phyloP scores from a whole-genome alignment of 2,888 invertebrate species.

The Caenorhabditis plicata region DNA sequence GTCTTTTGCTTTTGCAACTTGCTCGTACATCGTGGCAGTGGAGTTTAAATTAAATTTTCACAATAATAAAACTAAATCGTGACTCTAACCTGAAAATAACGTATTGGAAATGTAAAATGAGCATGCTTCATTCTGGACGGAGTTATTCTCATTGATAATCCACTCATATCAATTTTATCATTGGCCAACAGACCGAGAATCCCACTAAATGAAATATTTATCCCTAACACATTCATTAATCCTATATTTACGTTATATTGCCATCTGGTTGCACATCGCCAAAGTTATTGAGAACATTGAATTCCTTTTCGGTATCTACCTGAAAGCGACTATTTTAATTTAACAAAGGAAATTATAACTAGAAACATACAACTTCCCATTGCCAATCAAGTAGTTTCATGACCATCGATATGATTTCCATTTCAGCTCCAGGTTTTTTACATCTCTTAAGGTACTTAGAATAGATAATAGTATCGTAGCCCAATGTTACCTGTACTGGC shows the following conservation, averaged over 20 bases:
- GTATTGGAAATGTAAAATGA: constrained; percentile 49
- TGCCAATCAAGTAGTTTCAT: constrained; percentile 51
- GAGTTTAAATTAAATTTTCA: neutral
- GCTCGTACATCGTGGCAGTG: neutral
- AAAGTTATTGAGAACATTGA: constrained; percentile 38
- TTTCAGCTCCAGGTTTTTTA: constrained; percentile 44
- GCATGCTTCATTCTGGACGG: constrained; percentile 42
- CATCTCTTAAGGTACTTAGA: too few species aligned
- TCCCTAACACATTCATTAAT: too few species aligned
- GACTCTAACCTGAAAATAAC: constrained; percentile 32
- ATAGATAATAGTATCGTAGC: too few species aligned
- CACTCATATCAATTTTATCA: constrained; percentile 48
- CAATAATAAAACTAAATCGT: neutral
- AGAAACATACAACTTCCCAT: constrained; percentile 42
- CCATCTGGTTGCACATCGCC: constrained; percentile 35
- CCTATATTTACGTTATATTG: too few species aligned
- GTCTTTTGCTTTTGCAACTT: too few species aligned
- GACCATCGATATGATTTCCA: constrained; percentile 45
- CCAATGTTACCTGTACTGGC: too few species aligned
- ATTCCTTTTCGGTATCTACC: constrained; percentile 40
- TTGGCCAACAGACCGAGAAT: constrained; percentile 44
- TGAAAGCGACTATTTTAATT: constrained; percentile 4
- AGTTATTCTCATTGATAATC: constrained; percentile 46
- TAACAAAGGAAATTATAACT: neutral
- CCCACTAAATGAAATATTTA: too few species aligned